Evolutionary conservation across 2,797 vertebrate genomes (phyloP).

Genomic region (Hippopotamyrus pictus): DNA sequence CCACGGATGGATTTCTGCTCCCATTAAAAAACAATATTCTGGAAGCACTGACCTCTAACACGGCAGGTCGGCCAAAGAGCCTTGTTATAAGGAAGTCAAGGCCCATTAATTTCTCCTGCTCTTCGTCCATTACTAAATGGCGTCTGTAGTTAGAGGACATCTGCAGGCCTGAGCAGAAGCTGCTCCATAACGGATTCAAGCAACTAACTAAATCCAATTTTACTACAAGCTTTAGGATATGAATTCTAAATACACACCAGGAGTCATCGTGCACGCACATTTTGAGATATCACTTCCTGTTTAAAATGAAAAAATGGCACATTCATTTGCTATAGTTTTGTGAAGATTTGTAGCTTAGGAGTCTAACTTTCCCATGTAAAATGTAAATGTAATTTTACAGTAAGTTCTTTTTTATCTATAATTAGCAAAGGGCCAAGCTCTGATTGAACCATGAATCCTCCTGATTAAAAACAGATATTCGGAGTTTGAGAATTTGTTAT

Average conservation of each 20-base stretch:
- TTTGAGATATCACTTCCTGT: neutral
- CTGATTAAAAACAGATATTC: neutral
- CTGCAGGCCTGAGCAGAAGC: neutral
- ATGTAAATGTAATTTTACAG: neutral
- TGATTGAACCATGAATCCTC: neutral
- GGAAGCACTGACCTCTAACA: conserved; percentile 8
- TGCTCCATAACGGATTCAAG: neutral
- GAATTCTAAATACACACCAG: neutral
- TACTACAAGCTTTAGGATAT: neutral
- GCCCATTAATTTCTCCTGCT: neutral
- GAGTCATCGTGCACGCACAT: neutral
- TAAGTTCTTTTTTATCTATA: neutral
- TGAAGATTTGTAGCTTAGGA: neutral
- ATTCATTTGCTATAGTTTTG: neutral
- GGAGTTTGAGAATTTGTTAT: neutral
- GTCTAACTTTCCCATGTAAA: neutral
- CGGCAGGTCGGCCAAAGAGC: neutral
- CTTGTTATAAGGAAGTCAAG: conserved; percentile 13
- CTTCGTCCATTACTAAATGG: neutral
- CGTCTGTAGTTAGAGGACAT: conserved; percentile 41
- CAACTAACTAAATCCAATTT: neutral
- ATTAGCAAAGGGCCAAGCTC: neutral
- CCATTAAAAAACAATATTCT: conserved; percentile 16
- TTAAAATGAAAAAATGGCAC: neutral
- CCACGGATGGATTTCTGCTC: conserved; percentile 2